A percentile compares a stretch with the other conserved stretches of the same genome.
Evolutionary conservation across 2,113 vertebrate species (phyloP).

Genomic region (Melanocharis versteri): DNA sequence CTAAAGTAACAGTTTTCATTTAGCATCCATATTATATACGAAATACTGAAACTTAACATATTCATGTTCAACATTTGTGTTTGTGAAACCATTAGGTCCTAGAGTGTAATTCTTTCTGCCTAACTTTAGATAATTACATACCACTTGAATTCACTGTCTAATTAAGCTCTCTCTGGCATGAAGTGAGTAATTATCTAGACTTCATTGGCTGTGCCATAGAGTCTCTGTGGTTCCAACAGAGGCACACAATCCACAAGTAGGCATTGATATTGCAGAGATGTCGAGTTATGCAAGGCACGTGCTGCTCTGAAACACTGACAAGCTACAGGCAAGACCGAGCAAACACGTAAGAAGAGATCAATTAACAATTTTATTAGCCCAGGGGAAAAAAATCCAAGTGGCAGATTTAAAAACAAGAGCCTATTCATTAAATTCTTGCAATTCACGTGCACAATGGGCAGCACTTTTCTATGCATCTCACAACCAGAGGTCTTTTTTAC

Average conservation of each 20-base stretch:
- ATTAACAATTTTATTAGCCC: not conserved
- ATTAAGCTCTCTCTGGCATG: not conserved
- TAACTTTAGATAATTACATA: not conserved
- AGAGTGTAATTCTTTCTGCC: not conserved
- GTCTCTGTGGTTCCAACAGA: not conserved
- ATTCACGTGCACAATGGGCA: accelerated
- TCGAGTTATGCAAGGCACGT: not conserved
- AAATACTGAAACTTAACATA: not conserved
- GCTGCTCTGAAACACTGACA: not conserved
- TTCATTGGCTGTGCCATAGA: not conserved
- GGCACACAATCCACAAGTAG: not conserved
- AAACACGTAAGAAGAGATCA: not conserved
- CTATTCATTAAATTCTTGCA: not conserved
- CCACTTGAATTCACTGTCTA: not conserved
- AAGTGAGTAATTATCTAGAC: not conserved
- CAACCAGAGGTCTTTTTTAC: not conserved
- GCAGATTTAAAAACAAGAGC: not conserved
- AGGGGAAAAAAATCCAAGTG: not conserved
- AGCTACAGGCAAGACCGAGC: not conserved
- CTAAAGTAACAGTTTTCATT: not conserved
- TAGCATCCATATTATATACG: not conserved
- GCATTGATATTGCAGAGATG: not conserved
- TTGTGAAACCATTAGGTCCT: not conserved
- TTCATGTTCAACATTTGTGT: not conserved
- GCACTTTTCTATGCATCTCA: not conserved